phyloP scores from a whole-genome alignment of 2,888 invertebrate species.

The Selenia dentaria region DNA sequence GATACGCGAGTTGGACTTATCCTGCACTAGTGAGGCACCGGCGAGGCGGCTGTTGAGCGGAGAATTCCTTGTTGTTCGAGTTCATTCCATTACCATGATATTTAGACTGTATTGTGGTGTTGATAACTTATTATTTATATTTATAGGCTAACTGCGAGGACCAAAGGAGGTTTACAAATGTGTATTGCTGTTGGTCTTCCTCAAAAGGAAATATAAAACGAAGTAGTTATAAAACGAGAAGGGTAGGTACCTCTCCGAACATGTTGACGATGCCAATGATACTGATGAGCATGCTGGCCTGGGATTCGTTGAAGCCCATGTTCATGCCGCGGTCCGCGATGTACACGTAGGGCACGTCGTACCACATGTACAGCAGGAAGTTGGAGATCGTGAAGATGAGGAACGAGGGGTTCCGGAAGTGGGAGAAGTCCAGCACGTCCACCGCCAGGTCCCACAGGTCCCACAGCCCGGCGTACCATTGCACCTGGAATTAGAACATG shows the following conservation, averaged over 20 bases:
- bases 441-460: slow-evolving; percentile 91
- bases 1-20: too few species aligned
- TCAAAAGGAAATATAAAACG: too few species aligned
- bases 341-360: slow-evolving; percentile 97
- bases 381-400: slow-evolving; percentile 93
- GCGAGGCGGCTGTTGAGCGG: too few species aligned
- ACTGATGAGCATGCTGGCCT: slow-evolving; percentile 92
- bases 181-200: too few species aligned
- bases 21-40: too few species aligned
- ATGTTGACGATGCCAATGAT: slow-evolving; percentile 95
- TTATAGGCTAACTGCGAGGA: too few species aligned
- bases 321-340: slow-evolving; percentile 91
- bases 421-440: slow-evolving; percentile 92
- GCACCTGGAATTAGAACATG: slow-evolving; percentile 63
- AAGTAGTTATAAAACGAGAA: too few species aligned
- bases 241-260: slow-evolving; percentile 90
- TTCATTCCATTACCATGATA: too few species aligned
- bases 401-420: slow-evolving; percentile 90
- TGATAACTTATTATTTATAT: too few species aligned
- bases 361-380: slow-evolving; percentile 96
- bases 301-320: slow-evolving; percentile 88
- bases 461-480: slow-evolving; percentile 90
- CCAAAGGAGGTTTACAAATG: too few species aligned
- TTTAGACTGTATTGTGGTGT: too few species aligned
- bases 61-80: too few species aligned